These are phyloP conservation scores for Calycopis cecrops DNA, from an alignment of 1,140 invertebrate species.

Conservation along the genomic window DNA sequence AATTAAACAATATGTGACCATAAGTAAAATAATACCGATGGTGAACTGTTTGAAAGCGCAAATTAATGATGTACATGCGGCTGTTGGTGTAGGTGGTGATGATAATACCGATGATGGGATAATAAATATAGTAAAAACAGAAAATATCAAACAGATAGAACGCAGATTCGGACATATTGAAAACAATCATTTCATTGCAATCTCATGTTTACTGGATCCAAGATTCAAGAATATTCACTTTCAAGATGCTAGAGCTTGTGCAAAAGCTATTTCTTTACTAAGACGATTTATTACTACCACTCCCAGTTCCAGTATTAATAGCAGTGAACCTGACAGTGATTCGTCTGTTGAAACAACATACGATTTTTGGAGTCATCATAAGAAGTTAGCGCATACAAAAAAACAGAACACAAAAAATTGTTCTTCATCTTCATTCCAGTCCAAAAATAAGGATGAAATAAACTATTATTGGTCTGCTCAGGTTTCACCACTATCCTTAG, in stretches of 20 bases:
- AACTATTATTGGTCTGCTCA: too few relatives aligned
- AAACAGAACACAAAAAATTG: slow-evolving; percentile 1
- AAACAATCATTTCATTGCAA: slow-evolving; percentile 25
- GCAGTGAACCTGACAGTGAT: slow-evolving; percentile 19
- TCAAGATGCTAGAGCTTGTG: slow-evolving; percentile 24
- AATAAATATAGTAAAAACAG: slow-evolving; percentile 23
- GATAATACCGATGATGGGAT: slow-evolving; percentile 14
- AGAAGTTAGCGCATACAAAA: slow-evolving; percentile 21
- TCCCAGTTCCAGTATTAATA: slow-evolving; percentile 16
- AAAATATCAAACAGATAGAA: slow-evolving; percentile 24
- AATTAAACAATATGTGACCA: slow-evolving; percentile 28
- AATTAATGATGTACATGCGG: slow-evolving; percentile 16
- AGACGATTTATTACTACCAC: slow-evolving; percentile 18
- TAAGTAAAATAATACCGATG: slow-evolving; percentile 24
- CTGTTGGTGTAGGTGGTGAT: slow-evolving; percentile 17
- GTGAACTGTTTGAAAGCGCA: slow-evolving; percentile 25
- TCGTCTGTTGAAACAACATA: slow-evolving; percentile 18
- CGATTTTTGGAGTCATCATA: slow-evolving; percentile 23
- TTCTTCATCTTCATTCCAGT: slow-evolving; percentile 4
- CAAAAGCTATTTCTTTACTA: slow-evolving; percentile 22
- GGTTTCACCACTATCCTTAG: too few relatives aligned
- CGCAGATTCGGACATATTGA: slow-evolving; percentile 23
- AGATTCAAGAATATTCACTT: slow-evolving; percentile 28
- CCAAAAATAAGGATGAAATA: slow-evolving; percentile 3
- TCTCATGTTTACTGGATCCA: slow-evolving; percentile 24